phyloP scores from a whole-genome alignment of 2,113 vertebrate species.

The Macquaria ambigua region DNA sequence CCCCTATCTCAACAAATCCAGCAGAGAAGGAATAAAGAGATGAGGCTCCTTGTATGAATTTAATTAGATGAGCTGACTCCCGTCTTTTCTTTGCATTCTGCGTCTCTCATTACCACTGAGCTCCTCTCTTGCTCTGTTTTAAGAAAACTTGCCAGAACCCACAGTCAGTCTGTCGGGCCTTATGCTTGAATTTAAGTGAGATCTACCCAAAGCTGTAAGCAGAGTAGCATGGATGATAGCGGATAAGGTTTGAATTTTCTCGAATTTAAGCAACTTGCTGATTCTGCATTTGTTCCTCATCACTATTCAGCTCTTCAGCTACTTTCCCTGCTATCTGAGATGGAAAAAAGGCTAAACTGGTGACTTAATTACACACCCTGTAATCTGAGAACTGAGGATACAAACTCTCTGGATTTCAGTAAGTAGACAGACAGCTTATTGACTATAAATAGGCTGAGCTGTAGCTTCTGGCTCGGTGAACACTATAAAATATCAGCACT shows the following conservation, averaged over 20 bases:
- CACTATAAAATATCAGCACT: conserved; percentile 28
- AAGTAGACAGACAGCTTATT: conserved; percentile 46
- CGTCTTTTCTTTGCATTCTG: conserved; percentile 44
- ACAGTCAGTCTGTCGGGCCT: conserved; percentile 37
- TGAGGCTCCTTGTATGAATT: conserved; percentile 24
- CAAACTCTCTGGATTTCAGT: conserved; percentile 46
- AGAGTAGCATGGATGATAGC: conserved; percentile 18
- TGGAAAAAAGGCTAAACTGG: conserved; percentile 36
- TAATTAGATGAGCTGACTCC: conserved; percentile 45
- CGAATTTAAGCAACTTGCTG: conserved; percentile 45
- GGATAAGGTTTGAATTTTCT: conserved; percentile 43
- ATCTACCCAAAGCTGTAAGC: conserved; percentile 43
- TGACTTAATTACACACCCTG: conserved; percentile 61
- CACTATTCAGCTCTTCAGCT: conserved; percentile 50
- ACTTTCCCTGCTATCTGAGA: conserved; percentile 25
- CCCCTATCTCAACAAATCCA: conserved; percentile 39
- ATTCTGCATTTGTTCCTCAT: conserved; percentile 61
- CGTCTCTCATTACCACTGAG: conserved; percentile 36
- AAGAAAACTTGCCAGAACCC: conserved; percentile 41
- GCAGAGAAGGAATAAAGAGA: conserved; percentile 32
- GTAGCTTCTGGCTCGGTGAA: background rate
- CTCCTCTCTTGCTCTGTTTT: conserved; percentile 28
- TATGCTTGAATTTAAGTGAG: conserved; percentile 47
- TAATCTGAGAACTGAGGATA: conserved; percentile 55
- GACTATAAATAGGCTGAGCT: conserved; percentile 46